phyloP scores from a whole-genome alignment of 2,888 invertebrate genomes.

The Hetaerina titia region DNA sequence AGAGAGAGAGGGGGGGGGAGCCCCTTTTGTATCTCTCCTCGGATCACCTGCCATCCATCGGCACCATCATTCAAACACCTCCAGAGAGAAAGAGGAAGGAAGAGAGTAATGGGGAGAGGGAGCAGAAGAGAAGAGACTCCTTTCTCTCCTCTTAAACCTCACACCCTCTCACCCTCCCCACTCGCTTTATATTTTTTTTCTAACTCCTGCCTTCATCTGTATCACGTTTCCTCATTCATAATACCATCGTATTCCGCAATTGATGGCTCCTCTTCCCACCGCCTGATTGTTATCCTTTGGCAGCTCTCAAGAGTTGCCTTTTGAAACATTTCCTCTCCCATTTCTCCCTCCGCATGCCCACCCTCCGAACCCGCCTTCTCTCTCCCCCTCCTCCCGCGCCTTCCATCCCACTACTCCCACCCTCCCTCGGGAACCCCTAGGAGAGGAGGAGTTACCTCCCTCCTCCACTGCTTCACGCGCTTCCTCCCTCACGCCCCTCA shows the following conservation, averaged over 20 bases:
- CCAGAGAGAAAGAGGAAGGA: conserved; percentile 38
- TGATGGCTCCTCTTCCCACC: conserved; percentile 49
- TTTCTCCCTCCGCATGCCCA: neutral
- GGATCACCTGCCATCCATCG: conserved; percentile 59
- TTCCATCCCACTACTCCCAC: neutral
- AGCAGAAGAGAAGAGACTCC: conserved; percentile 17
- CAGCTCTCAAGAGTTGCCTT: conserved; percentile 57
- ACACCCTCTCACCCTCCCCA: neutral
- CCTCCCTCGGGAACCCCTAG: neutral
- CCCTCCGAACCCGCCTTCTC: neutral
- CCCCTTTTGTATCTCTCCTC: conserved; percentile 8
- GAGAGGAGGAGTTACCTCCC: neutral
- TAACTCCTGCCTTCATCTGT: conserved; percentile 53
- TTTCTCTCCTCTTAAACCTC: neutral
- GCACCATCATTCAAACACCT: conserved; percentile 56
- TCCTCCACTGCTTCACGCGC: neutral
- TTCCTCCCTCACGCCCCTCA: neutral
- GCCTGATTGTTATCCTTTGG: conserved; percentile 64
- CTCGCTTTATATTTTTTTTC: neutral
- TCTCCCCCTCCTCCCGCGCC: too few relatives aligned
- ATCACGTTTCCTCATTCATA: conserved; percentile 65
- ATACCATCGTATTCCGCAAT: conserved; percentile 65
- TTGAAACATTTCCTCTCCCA: conserved; percentile 28
- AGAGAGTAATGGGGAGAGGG: conserved; percentile 20
- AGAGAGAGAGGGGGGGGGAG: neutral